Percentiles rank a stretch among this genome's conserved stretches.
Evolutionary conservation across 2,888 invertebrate genomes (phyloP).

Genomic region (Pseudococcus longispinus): DNA sequence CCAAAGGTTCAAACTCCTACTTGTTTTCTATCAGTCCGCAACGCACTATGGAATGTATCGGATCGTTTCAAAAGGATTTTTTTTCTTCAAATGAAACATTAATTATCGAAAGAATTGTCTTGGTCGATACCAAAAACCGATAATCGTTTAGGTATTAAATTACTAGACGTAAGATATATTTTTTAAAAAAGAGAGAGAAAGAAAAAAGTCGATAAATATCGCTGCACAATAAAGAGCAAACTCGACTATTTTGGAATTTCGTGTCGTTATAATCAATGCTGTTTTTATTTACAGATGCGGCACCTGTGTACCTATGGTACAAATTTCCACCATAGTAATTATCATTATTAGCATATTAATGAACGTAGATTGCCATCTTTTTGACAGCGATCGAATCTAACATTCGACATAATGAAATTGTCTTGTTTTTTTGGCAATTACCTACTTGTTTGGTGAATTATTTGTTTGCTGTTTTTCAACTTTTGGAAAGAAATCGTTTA

Average conservation of each 20-base stretch:
- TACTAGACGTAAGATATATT: slow-evolving; percentile 16
- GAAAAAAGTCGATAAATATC: slow-evolving; percentile 16
- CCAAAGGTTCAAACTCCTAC: neutral
- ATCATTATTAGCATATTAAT: slow-evolving; percentile 51
- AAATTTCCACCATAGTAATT: slow-evolving; percentile 45
- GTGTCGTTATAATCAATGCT: slow-evolving; percentile 52
- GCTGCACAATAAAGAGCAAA: neutral
- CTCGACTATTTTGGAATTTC: slow-evolving; percentile 51
- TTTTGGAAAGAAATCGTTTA: too few relatives aligned
- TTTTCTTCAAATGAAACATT: slow-evolving; percentile 54
- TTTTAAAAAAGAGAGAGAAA: neutral
- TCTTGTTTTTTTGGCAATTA: neutral
- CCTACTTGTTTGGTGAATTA: neutral
- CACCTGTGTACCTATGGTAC: slow-evolving; percentile 37
- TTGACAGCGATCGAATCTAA: neutral
- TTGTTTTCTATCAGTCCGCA: neutral
- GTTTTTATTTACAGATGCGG: slow-evolving; percentile 40
- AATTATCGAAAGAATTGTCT: slow-evolving; percentile 53
- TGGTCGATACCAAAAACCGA: slow-evolving; percentile 53
- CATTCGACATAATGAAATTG: neutral
- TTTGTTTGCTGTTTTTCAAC: neutral
- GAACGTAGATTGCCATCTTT: slow-evolving; percentile 37
- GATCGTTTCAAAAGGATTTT: slow-evolving; percentile 52
- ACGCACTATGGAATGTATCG: slow-evolving; percentile 41
- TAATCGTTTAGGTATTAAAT: slow-evolving; percentile 53